Conservation (phyloP, 2,888 invertebrate genomes). For the Emmelina monodactyla region DNA sequence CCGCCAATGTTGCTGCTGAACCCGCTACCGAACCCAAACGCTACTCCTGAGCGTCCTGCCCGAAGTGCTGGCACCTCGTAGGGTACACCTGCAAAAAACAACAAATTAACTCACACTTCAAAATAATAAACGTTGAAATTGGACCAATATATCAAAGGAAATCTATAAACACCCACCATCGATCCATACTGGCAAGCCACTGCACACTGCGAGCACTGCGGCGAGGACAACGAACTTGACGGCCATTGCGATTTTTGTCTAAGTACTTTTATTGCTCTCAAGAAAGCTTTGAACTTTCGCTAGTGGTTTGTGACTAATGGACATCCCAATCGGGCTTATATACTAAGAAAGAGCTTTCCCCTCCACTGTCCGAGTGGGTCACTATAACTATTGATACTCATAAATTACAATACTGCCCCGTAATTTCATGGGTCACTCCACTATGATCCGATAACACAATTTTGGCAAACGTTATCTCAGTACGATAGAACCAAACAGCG, state of each 20-base stretch:
- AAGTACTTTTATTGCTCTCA: conserved; percentile 13
- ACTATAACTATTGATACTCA: conserved; percentile 43
- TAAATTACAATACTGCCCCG: conserved; percentile 43
- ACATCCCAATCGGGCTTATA: conserved; percentile 38
- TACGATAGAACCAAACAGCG: too few relatives aligned
- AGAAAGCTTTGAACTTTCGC: conserved; percentile 33
- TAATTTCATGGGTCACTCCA: conserved; percentile 36
- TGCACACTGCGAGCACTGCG: conserved; percentile 27
- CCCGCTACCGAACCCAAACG: conserved; percentile 48
- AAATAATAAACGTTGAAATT: too few relatives aligned
- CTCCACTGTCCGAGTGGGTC: conserved; percentile 37
- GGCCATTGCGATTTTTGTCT: conserved; percentile 32
- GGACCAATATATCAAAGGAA: too few relatives aligned
- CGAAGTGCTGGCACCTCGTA: not conserved
- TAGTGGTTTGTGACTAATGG: not conserved
- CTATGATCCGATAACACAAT: conserved; percentile 35
- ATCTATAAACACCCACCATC: conserved; percentile 33
- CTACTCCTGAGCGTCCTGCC: conserved; percentile 29
- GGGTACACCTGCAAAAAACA: conserved; percentile 17
- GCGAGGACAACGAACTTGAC: conserved; percentile 33
- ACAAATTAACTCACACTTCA: conserved; percentile 4
- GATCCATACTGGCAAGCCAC: conserved; percentile 36
- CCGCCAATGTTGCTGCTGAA: conserved; percentile 51
- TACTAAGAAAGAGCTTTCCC: conserved; percentile 40
- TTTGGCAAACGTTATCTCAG: conserved; percentile 18